Conservation (phyloP, 2,113 vertebrate genomes). For the Xenopus tropicalis region UCB_Xtro_10.0 CM004445.2:126384501-126385000, state of each 20-base stretch:
- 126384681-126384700: too few relatives aligned
- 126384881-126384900: constrained; percentile 1
- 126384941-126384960: neutral
- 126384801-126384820: neutral
- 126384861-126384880: neutral
- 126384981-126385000: neutral
- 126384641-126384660: too few relatives aligned
- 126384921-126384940: neutral
- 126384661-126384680: too few relatives aligned
- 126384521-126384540: too few relatives aligned
- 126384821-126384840: neutral
- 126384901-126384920: neutral
- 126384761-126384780: constrained; percentile 8
- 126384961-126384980: neutral
- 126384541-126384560: too few relatives aligned
- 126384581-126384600: too few relatives aligned
- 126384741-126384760: constrained; percentile 24
- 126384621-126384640: too few relatives aligned
- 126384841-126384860: neutral
- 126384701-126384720: too few relatives aligned
- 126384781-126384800: neutral
- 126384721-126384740: constrained; percentile 27
- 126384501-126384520: too few relatives aligned
- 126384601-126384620: too few relatives aligned
- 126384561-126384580: too few relatives aligned